These are phyloP conservation scores for Bombus breviceps DNA, from an alignment of 1,140 invertebrate genomes.

Conservation along the genomic window DNA sequence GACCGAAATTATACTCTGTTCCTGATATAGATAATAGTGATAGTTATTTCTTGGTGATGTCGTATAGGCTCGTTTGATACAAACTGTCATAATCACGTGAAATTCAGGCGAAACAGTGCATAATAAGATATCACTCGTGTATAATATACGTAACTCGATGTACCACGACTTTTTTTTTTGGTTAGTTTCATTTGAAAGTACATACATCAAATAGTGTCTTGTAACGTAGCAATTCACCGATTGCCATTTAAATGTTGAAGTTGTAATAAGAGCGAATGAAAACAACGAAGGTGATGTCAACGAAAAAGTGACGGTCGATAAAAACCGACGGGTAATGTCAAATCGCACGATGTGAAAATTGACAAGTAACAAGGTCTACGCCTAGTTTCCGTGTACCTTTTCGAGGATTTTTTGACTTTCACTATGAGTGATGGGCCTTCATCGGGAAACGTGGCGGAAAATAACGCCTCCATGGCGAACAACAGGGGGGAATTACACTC, in stretches of 20 bases:
- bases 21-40: too few relatives aligned
- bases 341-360: constrained; percentile 54
- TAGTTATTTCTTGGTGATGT: not conserved
- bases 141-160: not conserved
- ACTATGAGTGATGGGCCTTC: constrained; percentile 6
- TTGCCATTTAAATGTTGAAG: not conserved
- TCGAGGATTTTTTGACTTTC: not conserved
- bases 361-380: constrained; percentile 46
- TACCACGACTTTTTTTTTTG: not conserved
- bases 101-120: not conserved
- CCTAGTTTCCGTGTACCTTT: not conserved
- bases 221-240: not conserved
- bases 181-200: not conserved
- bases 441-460: not conserved
- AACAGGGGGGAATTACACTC: not conserved
- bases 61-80: too few relatives aligned
- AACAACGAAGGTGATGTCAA: constrained; percentile 15
- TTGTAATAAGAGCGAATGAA: not conserved
- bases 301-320: constrained; percentile 44
- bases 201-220: not conserved
- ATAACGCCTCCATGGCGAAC: not conserved
- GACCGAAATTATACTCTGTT: not conserved
- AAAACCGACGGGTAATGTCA: constrained; percentile 10
- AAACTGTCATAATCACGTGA: not conserved
- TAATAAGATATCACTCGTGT: not conserved